Conservation (phyloP, 2,797 vertebrate species). For the Lates japonicus region DNA sequence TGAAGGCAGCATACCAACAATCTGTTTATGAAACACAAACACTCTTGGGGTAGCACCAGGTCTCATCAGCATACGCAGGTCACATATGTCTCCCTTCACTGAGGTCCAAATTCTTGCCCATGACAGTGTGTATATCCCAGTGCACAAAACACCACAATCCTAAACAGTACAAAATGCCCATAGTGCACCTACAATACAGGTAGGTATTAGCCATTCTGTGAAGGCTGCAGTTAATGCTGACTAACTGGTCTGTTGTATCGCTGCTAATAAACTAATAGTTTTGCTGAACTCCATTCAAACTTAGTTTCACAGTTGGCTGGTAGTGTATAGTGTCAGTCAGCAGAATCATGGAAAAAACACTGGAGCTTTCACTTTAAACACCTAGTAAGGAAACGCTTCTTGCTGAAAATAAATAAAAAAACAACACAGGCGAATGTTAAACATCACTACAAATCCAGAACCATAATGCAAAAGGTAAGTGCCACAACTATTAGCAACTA, state of each 20-base stretch:
- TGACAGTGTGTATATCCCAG: not conserved
- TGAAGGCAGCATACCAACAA: slow-evolving; percentile 32
- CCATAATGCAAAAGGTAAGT: not conserved
- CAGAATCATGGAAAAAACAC: not conserved
- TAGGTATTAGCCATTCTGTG: slow-evolving; percentile 2
- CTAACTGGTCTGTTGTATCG: not conserved
- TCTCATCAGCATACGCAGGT: slow-evolving; percentile 1
- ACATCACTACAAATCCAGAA: not conserved
- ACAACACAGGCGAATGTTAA: not conserved
- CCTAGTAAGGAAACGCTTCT: not conserved
- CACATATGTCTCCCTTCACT: slow-evolving; percentile 1
- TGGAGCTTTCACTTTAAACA: not conserved
- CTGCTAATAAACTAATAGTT: not conserved
- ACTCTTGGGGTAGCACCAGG: slow-evolving; percentile 1
- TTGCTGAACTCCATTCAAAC: not conserved
- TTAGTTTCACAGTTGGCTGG: not conserved
- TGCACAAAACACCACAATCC: not conserved
- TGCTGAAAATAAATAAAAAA: not conserved
- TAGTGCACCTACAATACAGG: not conserved
- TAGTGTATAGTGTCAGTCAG: not conserved
- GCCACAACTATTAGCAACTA: not conserved
- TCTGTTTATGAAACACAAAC: slow-evolving; percentile 37
- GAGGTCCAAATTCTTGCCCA: slow-evolving; percentile 1
- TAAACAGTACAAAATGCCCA: slow-evolving; percentile 1
- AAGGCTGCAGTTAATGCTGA: too few species aligned